Base-by-base conservation (phyloP, 2,797 vertebrate genomes). In the Hirundo rustica region DNA sequence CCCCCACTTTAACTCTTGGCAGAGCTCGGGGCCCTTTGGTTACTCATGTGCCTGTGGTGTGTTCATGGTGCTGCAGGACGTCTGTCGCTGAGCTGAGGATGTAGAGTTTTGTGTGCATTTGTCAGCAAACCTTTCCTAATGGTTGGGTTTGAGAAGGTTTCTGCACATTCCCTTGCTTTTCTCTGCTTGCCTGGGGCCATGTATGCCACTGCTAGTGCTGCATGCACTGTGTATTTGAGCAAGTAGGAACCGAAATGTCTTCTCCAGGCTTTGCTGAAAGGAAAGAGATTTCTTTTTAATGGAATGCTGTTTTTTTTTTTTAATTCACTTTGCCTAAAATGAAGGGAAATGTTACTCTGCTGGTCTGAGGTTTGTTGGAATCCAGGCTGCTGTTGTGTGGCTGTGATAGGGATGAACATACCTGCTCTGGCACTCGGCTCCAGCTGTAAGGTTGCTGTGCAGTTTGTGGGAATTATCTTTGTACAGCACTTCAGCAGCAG, bases 401-500 rank as follows among this genome's bases (percentile, higher is more conserved):
- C 47, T 5, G 2, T 75, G 77, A 27, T 50, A 68, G 53, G 44
- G 42, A 11, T 32, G 40, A 53, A 34, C 0, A 2, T 44, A 30
- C 61, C 54, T 83, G 47, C 53, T 58, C 27, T 54, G 62, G 62
- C 62, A 74, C 4, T 68, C 0, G 0, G 6, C 2, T 86, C 30
- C 38, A 40, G 38, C 79, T 58, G 50, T 58, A 42, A 7, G 23
- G 50, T 45, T 71, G 12, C 17, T 67, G 29, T 50, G 34, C 0
- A 2, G 54, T 57, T 40, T 80, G 34, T 60, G 78, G 10, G 42
- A 73, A 7, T 85, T 64, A 32, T 42, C 40, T 80, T 60, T 38
- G 16, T 17, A 7, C 0, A 0, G 11, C 16, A 16, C 70, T 95
- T 67, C 30, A 50, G 34, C 0, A 1, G 29, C 65, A 75, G 54